Percentiles rank a stretch among this genome's conserved stretches.
These are phyloP conservation scores for Stramonita haemastoma DNA, from an alignment of 2,888 invertebrate species.

Conservation along the genomic window DNA sequence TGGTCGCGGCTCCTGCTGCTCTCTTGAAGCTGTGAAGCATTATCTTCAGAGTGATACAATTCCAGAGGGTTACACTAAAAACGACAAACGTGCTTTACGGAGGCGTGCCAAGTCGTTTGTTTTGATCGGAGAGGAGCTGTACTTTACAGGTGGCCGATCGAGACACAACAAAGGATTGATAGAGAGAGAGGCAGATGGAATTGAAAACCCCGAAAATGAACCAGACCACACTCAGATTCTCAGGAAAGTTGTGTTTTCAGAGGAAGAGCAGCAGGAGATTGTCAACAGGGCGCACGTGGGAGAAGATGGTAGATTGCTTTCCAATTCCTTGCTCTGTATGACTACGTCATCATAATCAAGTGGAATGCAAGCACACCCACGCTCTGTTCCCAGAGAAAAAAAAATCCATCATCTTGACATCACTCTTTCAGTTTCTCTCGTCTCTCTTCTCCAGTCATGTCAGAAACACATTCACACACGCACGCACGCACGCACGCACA, in stretches of 20 bases:
- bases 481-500: background rate
- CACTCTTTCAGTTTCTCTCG: too few relatives aligned
- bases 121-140: slow-evolving; percentile 21
- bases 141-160: slow-evolving; percentile 30
- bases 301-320: slow-evolving; percentile 42
- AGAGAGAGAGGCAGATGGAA: background rate
- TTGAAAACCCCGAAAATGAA: slow-evolving; percentile 25
- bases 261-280: slow-evolving; percentile 44
- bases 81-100: slow-evolving; percentile 19
- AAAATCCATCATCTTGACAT: too few relatives aligned
- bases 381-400: too few relatives aligned
- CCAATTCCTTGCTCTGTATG: background rate
- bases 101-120: slow-evolving; percentile 31
- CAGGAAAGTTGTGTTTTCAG: slow-evolving; percentile 35
- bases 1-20: slow-evolving; percentile 7
- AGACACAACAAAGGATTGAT: slow-evolving; percentile 27
- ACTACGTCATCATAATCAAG: too few relatives aligned
- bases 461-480: background rate
- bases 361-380: too few relatives aligned
- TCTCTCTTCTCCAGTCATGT: too few relatives aligned
- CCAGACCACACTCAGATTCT: slow-evolving; percentile 30
- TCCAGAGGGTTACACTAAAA: slow-evolving; percentile 33
- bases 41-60: slow-evolving; percentile 37
- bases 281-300: slow-evolving; percentile 43
- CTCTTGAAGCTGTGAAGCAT: slow-evolving; percentile 14